Conservation (phyloP, 2,113 vertebrate genomes). For the Gobiocypris rarus region DNA sequence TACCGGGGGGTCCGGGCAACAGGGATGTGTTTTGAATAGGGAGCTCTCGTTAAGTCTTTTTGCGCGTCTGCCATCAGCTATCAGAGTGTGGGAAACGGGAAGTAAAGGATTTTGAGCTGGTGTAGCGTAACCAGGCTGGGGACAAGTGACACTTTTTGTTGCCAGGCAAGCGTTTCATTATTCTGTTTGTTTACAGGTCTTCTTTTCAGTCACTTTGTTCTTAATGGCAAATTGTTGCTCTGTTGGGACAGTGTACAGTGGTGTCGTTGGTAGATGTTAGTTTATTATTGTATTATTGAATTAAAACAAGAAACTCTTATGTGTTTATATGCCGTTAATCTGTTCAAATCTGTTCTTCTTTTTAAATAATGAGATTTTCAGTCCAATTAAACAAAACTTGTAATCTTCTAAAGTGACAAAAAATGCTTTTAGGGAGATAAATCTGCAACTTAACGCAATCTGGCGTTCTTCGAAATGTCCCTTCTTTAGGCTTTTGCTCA, state of each 20-base stretch:
- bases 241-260: background rate
- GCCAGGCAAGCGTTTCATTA: slow-evolving; percentile 52
- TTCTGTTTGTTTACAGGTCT: slow-evolving; percentile 49
- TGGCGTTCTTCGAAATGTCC: background rate
- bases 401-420: slow-evolving; percentile 6
- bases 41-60: slow-evolving; percentile 46
- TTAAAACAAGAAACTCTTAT: slow-evolving; percentile 1
- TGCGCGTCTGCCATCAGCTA: slow-evolving; percentile 22
- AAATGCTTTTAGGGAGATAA: background rate
- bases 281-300: background rate
- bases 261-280: background rate
- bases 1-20: slow-evolving; percentile 64
- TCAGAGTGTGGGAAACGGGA: slow-evolving; percentile 45
- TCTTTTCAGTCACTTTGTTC: slow-evolving; percentile 40
- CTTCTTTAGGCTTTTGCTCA: slow-evolving; percentile 52
- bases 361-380: background rate
- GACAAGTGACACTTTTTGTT: slow-evolving; percentile 53
- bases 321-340: background rate
- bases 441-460: slow-evolving; percentile 13
- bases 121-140: slow-evolving; percentile 46
- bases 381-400: background rate
- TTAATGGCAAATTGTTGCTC: slow-evolving; percentile 32
- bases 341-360: background rate
- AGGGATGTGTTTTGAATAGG: slow-evolving; percentile 45
- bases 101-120: slow-evolving; percentile 45